Base-by-base conservation (phyloP, 2,797 vertebrate species). In the Semotilus atromaculatus region DNA sequence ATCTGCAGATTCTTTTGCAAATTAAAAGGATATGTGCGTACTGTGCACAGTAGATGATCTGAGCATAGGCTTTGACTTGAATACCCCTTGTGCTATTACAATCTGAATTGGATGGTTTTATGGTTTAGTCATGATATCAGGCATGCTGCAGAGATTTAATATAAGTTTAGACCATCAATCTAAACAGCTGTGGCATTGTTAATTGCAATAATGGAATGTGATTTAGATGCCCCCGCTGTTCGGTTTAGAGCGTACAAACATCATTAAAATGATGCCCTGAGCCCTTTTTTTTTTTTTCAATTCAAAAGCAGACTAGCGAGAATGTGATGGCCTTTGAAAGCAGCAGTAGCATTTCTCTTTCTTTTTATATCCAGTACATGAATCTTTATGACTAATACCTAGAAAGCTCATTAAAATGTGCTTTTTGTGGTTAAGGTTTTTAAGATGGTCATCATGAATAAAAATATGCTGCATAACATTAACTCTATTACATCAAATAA, bases 251-350 rank as follows among this genome's bases (percentile, higher is more conserved):
- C 48, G 18, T 86, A 78, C 74, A 82, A 84, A 87, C 58, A 62
- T 86, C 82, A 87, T 90, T 88, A 88, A 84, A 84, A 84, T 31
- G 7, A 70, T 62, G 78, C 83, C 81, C 71, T 80, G 29, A 77
- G 79, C 75, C 76, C 68, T 85, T 66, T 60, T 64, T 82, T 60
- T 64, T 82, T 77, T 86, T 85, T 88, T 19, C 26, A 70, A n/a
- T 68, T 55, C 16, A 81, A 43, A 62, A 62, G 18, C 40, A 62
- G 21, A 74, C 62, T 34, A 70, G 67, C 21, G 48, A 55, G 31
- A 82, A 72, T 51, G 6, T 74, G 68, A 66, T 76, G 72, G 86
- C 73, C 48, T 60, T 71, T 67, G 45, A 81, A 81, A 71, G 13
- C 4, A 53, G 38, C n/a, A 45, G 67, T 80, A 43, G 11, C 53